Evolutionary conservation across 2,888 invertebrate genomes (phyloP).

Genomic region (Plemyria rubiginata): DNA sequence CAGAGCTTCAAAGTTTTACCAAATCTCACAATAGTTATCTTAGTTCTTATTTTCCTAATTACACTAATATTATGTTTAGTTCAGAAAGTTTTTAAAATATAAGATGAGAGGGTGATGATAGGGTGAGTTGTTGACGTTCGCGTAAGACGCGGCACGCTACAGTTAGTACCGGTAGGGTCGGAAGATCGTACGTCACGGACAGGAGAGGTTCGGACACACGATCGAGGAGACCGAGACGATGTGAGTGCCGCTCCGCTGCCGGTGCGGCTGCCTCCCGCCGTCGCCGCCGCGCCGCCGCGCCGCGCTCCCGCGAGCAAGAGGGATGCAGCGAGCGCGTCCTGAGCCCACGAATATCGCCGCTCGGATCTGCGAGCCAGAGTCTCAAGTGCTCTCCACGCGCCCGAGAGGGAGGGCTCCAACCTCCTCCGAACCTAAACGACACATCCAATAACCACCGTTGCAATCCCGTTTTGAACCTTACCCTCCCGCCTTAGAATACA

Average conservation of each 20-base stretch:
- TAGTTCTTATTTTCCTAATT: slow-evolving; percentile 46
- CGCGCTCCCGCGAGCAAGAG: slow-evolving; percentile 73
- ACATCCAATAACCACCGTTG: slow-evolving; percentile 48
- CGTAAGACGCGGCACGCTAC: slow-evolving; percentile 63
- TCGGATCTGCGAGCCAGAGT: slow-evolving; percentile 77
- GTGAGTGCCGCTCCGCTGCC: slow-evolving; percentile 75
- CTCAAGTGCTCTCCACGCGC: slow-evolving; percentile 74
- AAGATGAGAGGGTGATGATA: slow-evolving; percentile 42
- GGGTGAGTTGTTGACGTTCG: slow-evolving; percentile 60
- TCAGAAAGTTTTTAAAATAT: slow-evolving; percentile 32
- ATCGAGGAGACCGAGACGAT: slow-evolving; percentile 78
- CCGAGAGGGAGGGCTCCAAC: slow-evolving; percentile 77
- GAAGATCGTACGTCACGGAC: slow-evolving; percentile 78
- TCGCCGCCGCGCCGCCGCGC: slow-evolving; percentile 71
- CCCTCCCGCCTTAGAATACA: slow-evolving; percentile 53
- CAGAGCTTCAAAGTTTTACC: slow-evolving; percentile 59
- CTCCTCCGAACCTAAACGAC: slow-evolving; percentile 54
- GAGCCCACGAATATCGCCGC: slow-evolving; percentile 76
- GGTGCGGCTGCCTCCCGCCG: slow-evolving; percentile 72
- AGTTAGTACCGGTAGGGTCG: slow-evolving; percentile 76
- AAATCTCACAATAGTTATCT: slow-evolving; percentile 53
- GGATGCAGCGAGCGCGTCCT: slow-evolving; percentile 75
- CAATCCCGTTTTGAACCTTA: slow-evolving; percentile 58
- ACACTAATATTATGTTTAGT: slow-evolving; percentile 49
- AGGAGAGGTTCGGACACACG: slow-evolving; percentile 81